Base-by-base conservation (phyloP, 2,797 vertebrate genomes). In the Ataeniobius toweri region DNA sequence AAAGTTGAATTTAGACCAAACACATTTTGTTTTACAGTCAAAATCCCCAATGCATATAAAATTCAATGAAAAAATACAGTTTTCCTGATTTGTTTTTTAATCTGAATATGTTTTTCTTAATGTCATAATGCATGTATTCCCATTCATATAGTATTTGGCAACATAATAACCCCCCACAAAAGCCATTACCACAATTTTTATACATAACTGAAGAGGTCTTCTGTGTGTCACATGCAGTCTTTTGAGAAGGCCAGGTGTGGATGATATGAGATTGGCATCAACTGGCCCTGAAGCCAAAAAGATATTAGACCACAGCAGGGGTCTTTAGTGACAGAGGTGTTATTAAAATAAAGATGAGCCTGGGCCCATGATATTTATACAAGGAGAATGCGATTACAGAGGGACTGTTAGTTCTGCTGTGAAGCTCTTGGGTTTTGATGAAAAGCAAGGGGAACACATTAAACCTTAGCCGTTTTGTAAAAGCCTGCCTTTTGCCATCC, bases 281-380 rank as follows among this genome's bases (percentile, higher is more conserved):
- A 14, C 82, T 78, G 78, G 73, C 81, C 88, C 83, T 78, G 69
- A 69, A 89, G 88, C 78, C 83, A 85, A 80, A 87, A 84, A 20
- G 56, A 89, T 92, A 89, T 90, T 83, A 85, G 91, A 89, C 86
- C 79, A 89, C 86, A 82, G 75, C 82, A 80, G 82, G 80, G 85
- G 85, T 91, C 87, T 92, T 91, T 90, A 89, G 89, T 88, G 88
- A 88, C 81, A 79, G 85, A 83, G 85, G 68, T 90, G 88, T 90
- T 92, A 95, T 94, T 95, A 94, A 95, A 93, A 94, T 94, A 95
- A 94, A 94, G 91, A 93, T 92, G 89, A 94, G 89, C 88, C 88
- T 59, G 84, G 86, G 80, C 83, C 89, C 81, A 73, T 94, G 92
- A 90, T 96, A 95, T 96, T 96, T 96, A 94, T 93, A 90, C 91